These are phyloP conservation scores for Carabus problematicus DNA, from an alignment of 2,888 invertebrate genomes.

Conservation along the genomic window DNA sequence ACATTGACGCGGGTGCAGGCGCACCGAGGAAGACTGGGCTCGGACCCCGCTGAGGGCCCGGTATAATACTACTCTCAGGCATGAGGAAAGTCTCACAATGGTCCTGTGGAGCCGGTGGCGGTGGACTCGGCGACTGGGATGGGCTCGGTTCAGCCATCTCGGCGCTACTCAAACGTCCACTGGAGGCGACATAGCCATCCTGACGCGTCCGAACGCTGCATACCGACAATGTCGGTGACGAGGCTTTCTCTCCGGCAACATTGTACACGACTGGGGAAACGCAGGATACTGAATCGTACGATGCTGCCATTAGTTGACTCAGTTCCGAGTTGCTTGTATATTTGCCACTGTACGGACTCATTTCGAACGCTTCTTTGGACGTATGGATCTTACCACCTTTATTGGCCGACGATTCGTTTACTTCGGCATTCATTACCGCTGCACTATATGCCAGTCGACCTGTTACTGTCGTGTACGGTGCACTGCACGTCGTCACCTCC, in stretches of 20 bases:
- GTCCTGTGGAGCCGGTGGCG: constrained; percentile 82
- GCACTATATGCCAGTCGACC: constrained; percentile 72
- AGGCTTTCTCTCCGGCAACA: constrained; percentile 64
- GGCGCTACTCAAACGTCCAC: constrained; percentile 48
- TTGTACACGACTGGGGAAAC: constrained; percentile 63
- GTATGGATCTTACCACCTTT: constrained; percentile 50
- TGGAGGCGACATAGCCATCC: constrained; percentile 65
- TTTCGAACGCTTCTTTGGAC: constrained; percentile 56
- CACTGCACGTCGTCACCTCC: constrained; percentile 64
- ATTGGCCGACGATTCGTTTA: constrained; percentile 57
- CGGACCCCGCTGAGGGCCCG: constrained; percentile 53
- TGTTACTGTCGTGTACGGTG: constrained; percentile 70
- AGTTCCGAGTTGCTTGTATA: constrained; percentile 56
- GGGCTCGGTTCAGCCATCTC: constrained; percentile 41
- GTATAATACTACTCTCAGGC: constrained; percentile 50
- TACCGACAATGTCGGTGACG: constrained; percentile 69
- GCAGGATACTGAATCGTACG: constrained; percentile 61
- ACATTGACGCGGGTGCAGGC: constrained; percentile 52
- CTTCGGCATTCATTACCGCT: constrained; percentile 70
- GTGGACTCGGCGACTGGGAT: constrained; percentile 71
- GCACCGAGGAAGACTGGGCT: constrained; percentile 60
- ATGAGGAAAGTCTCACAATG: constrained; percentile 63
- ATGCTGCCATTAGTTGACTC: constrained; percentile 60
- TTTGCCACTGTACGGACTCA: constrained; percentile 49
- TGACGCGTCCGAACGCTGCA: constrained; percentile 71